phyloP scores from a whole-genome alignment of 2,888 invertebrate genomes.

The Candidula unifasciata region DNA sequence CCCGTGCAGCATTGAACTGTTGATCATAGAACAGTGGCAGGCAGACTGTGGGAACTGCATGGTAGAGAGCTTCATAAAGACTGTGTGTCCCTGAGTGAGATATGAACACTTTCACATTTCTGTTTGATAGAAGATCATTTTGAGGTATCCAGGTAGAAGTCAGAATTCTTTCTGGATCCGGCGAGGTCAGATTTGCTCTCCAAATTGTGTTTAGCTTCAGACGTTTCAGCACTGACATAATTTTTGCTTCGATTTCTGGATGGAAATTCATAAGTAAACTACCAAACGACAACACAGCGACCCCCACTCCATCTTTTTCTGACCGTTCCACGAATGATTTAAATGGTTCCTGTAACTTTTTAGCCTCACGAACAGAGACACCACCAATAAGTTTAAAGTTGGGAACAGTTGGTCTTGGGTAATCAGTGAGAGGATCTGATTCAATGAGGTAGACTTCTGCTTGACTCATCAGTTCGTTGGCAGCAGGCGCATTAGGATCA shows the following conservation, averaged over 20 bases:
- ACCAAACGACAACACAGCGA: constrained; percentile 9
- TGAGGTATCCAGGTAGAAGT: constrained; percentile 61
- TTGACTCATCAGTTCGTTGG: constrained; percentile 32
- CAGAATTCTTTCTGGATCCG: constrained; percentile 52
- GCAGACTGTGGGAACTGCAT: constrained; percentile 63
- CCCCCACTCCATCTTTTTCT: not conserved
- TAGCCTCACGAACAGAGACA: not conserved
- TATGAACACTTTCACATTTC: constrained; percentile 59
- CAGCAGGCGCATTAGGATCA: not conserved
- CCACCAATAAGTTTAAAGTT: constrained; percentile 49
- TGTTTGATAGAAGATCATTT: constrained; percentile 61
- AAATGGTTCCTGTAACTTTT: constrained; percentile 10
- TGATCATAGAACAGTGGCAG: constrained; percentile 51
- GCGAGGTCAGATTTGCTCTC: constrained; percentile 50
- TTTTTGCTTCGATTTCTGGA: not conserved
- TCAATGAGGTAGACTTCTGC: constrained; percentile 47
- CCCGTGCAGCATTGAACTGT: not conserved
- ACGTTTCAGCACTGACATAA: constrained; percentile 10
- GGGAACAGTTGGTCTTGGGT: constrained; percentile 37
- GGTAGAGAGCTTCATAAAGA: constrained; percentile 63
- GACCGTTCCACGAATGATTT: constrained; percentile 21
- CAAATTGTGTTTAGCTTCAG: constrained; percentile 51
- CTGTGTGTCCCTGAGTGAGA: constrained; percentile 64
- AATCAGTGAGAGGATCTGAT: constrained; percentile 43
- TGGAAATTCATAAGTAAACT: not conserved